These are phyloP conservation scores for Sciurus niger DNA, from an alignment of 2,113 vertebrate genomes.

Conservation along the genomic window DNA sequence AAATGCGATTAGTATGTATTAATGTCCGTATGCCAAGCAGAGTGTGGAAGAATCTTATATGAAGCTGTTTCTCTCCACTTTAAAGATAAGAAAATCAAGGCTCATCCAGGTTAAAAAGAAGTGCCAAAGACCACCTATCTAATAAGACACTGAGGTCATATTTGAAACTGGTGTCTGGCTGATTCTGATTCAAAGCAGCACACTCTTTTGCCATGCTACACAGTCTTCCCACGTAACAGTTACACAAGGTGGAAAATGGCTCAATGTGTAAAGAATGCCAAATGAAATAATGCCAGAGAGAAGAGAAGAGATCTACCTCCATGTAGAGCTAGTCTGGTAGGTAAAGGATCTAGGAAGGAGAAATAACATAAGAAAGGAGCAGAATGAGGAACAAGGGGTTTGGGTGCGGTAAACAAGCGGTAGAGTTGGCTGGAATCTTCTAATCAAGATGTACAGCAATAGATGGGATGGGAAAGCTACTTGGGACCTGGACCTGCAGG, in stretches of 20 bases:
- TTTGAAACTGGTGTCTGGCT: not conserved
- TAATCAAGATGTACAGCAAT: not conserved
- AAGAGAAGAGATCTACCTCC: not conserved
- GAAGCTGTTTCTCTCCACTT: constrained; percentile 57
- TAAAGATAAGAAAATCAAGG: constrained; percentile 68
- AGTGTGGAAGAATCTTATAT: not conserved
- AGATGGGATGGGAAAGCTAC: not conserved
- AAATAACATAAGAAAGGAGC: not conserved
- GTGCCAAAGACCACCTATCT: constrained; percentile 42
- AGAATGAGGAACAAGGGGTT: not conserved
- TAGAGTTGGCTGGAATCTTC: not conserved
- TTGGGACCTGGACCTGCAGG: not conserved
- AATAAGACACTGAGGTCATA: not conserved
- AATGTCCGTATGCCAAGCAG: constrained; percentile 1
- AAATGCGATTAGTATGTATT: constrained; percentile 15
- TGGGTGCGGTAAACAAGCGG: not conserved
- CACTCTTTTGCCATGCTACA: not conserved
- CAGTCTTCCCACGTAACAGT: not conserved
- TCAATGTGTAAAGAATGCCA: not conserved
- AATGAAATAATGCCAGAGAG: not conserved
- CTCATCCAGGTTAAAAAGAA: constrained; percentile 46
- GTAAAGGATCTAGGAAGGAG: not conserved
- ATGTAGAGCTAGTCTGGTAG: not conserved
- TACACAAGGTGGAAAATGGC: not conserved
- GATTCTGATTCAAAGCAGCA: not conserved